Base-by-base conservation (phyloP, 2,113 vertebrate species). In the Coreoperca whiteheadi region DNA sequence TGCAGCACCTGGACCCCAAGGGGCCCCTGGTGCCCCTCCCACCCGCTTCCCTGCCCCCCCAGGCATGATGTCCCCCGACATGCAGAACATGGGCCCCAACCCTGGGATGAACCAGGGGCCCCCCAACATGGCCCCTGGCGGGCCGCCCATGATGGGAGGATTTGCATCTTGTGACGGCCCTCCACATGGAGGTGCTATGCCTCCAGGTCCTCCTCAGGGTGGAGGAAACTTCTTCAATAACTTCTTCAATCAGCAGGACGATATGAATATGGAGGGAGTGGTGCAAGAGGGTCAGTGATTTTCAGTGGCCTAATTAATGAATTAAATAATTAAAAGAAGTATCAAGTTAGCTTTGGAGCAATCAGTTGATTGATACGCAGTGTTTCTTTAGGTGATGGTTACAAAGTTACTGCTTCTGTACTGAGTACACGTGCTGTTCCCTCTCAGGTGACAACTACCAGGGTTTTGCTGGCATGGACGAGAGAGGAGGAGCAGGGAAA, bases 171-270 rank as follows among this genome's bases (percentile, higher is more conserved):
- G 95, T 4, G 97, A 97, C 0, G 92, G 94, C 1, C 95, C 96
- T 25, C 95, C 96, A 0, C 96, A 95, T 12, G 93, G 94, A 0
- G 95, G 96, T 16, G 94, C 96, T 87, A 95, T 97, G 93, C 95
- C 96, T 0, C 95, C 96, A 0, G 95, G 94, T 0, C 91, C 93
- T 51, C 87, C 93, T 32, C 96, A 95, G 0, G 93, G 96, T 0
- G 90, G 94, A 0, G 96, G 92, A 54, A 96, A 95, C 72, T 99
- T 97, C 88, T 98, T 96, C n/a, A 96, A 98, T 14, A 95, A 94
- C 79, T 98, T 97, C 90, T 98, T 96, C 93, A 96, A 95, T 21
- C 97, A 96, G 56, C 97, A 96, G 53, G 97, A 97, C 16, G 92
- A 92, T 12, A 85, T 97, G 92, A 93, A 95, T 15, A 96, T 96